phyloP scores from a whole-genome alignment of 2,113 vertebrate species.

The Tyrannus savana region DNA sequence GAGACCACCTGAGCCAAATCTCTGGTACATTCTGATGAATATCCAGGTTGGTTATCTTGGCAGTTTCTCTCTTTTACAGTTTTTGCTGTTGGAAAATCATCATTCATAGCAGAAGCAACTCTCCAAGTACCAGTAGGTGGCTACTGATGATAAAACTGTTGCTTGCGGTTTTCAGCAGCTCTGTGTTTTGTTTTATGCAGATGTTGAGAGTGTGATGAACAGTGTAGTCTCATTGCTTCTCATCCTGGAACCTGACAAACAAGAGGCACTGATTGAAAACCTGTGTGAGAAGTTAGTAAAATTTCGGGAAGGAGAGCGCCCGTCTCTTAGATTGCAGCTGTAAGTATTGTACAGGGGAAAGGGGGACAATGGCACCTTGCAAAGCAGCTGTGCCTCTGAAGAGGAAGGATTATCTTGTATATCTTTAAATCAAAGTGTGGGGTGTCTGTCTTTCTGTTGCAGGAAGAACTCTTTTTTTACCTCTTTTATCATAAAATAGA shows the following conservation, averaged over 20 bases:
- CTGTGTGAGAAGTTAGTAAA: conserved; percentile 97
- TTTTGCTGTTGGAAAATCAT: not conserved
- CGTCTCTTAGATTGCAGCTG: conserved; percentile 94
- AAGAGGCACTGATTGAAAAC: conserved; percentile 93
- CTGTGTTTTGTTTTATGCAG: conserved; percentile 64
- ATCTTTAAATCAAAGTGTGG: not conserved
- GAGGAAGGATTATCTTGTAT: not conserved
- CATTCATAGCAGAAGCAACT: not conserved
- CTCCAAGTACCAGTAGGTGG: not conserved
- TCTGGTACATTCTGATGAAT: not conserved
- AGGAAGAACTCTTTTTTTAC: not conserved
- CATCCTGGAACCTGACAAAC: conserved; percentile 95
- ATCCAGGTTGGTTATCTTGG: not conserved
- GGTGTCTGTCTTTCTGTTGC: not conserved
- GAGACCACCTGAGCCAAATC: not conserved
- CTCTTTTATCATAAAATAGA: not conserved
- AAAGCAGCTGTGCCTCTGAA: not conserved
- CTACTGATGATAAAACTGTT: not conserved
- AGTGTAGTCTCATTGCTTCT: conserved; percentile 94
- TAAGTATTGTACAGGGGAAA: conserved; percentile 71
- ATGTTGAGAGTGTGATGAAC: conserved; percentile 98
- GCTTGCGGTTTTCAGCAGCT: not conserved
- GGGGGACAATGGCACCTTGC: not conserved
- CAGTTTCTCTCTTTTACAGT: not conserved
- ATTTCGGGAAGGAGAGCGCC: conserved; percentile 94